Percentiles rank a stretch among this genome's conserved stretches.
Evolutionary conservation across 2,888 invertebrate species (phyloP).

Genomic region (Hydraecia micacea): DNA sequence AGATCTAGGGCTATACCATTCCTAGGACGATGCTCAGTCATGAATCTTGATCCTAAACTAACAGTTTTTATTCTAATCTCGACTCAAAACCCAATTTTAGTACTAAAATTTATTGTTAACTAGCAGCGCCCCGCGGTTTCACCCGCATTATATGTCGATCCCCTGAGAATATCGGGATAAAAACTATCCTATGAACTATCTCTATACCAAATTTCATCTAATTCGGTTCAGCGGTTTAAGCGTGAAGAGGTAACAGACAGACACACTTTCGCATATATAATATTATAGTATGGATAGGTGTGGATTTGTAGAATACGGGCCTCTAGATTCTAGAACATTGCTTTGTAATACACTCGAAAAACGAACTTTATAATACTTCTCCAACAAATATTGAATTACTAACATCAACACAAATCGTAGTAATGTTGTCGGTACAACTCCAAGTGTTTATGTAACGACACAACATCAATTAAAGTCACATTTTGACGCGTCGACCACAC

Average conservation of each 20-base stretch:
- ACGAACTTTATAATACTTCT: not conserved
- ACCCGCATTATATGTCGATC: too few species aligned
- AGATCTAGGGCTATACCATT: not conserved
- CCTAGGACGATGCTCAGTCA: not conserved
- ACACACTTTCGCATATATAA: too few species aligned
- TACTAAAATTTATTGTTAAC: not conserved
- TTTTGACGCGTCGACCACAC: constrained; percentile 82
- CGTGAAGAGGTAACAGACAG: too few species aligned
- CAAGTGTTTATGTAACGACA: constrained; percentile 78
- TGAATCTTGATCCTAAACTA: not conserved
- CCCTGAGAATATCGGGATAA: too few species aligned
- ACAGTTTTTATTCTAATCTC: not conserved
- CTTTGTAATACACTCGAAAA: not conserved
- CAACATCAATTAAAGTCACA: constrained; percentile 89
- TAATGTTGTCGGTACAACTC: constrained; percentile 76
- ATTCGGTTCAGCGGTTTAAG: too few species aligned
- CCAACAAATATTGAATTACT: constrained; percentile 38
- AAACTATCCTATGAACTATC: too few species aligned
- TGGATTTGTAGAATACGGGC: not conserved
- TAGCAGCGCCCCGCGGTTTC: too few species aligned
- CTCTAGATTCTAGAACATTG: not conserved
- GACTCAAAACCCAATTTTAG: not conserved
- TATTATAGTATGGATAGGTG: too few species aligned
- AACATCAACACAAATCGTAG: constrained; percentile 19
- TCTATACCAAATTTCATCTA: too few species aligned